Percentiles rank a stretch among this genome's conserved stretches.
phyloP scores from a whole-genome alignment of 2,797 vertebrate genomes.

The Eulemur rubriventer region DNA sequence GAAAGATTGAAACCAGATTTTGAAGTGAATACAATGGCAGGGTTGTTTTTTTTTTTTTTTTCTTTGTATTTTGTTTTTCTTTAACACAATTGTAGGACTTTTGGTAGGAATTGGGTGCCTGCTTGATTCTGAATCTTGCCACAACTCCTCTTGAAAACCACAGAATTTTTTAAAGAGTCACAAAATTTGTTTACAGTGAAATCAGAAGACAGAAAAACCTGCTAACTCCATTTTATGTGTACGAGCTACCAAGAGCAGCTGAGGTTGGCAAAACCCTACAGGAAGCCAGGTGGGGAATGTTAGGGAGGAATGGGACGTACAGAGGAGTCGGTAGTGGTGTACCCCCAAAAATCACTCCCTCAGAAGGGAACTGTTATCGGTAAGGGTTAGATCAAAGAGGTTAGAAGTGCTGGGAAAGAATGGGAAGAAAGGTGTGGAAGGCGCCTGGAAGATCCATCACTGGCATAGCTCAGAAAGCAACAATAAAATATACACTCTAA shows the following conservation, averaged over 20 bases:
- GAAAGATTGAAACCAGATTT: neutral
- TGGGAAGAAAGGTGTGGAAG: neutral
- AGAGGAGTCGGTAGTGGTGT: fast-evolving
- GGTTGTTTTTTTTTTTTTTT: neutral
- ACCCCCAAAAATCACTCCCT: neutral
- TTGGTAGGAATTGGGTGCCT: neutral
- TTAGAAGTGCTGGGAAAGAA: neutral
- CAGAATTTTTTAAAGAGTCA: neutral
- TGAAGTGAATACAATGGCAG: neutral
- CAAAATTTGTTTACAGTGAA: neutral
- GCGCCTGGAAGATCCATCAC: no score
- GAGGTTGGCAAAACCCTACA: neutral
- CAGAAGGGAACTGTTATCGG: neutral
- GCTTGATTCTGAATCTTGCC: neutral
- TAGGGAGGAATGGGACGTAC: neutral
- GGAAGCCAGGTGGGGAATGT: neutral
- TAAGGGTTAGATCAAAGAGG: neutral
- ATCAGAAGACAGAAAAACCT: neutral
- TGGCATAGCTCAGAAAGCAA: neutral
- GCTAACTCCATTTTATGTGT: neutral
- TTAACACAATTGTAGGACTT: neutral
- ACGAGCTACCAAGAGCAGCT: neutral
- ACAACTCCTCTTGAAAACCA: slow-evolving; percentile 21
- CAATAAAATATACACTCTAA: neutral
- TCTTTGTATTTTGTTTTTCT: neutral